Conservation (phyloP, 2,113 vertebrate species). For the Ctenomys sociabilis region DNA sequence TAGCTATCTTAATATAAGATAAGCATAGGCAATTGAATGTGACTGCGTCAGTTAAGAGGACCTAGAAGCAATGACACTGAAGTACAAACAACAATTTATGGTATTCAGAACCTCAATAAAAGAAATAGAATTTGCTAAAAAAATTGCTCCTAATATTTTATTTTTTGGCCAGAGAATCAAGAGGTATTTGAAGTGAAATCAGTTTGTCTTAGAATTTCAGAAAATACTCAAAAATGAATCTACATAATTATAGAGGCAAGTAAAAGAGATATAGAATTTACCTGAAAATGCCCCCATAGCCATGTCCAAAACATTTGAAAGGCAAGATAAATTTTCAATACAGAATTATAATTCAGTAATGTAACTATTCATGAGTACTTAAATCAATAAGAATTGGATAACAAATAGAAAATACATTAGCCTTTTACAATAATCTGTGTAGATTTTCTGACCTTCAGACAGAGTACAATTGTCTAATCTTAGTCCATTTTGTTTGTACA, state of each 20-base stretch:
- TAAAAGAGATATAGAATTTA: background rate
- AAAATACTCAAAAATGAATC: too few relatives aligned
- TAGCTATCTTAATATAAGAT: background rate
- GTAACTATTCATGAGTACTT: background rate
- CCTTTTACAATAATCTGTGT: background rate
- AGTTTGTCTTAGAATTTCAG: background rate
- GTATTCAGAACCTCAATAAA: background rate
- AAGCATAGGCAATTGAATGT: background rate
- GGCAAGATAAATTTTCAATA: background rate
- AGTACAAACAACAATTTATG: background rate
- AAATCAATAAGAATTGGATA: background rate
- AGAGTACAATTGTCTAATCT: background rate
- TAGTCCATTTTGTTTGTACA: background rate
- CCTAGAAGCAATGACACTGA: background rate
- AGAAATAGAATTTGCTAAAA: background rate
- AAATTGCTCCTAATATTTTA: background rate
- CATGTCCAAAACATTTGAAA: background rate
- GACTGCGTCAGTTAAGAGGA: background rate
- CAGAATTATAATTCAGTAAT: background rate
- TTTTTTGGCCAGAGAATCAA: background rate
- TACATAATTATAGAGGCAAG: background rate
- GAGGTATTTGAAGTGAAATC: background rate
- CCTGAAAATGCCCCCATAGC: background rate
- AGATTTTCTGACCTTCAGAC: background rate
- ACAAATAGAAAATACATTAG: slow-evolving; percentile 13